phyloP scores from a whole-genome alignment of 1,140 invertebrate genomes.

The roundworm (Caenorhabditis elegans) region WBcel235 BX284605.5:2360001-2360500 shows the following conservation, averaged over 20 bases:
- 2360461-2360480: not conserved
- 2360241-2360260: constrained; percentile 35
- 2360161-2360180: constrained; percentile 22
- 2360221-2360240: constrained; percentile 42
- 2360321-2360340: constrained; percentile 36
- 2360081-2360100: constrained; percentile 36
- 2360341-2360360: constrained; percentile 43
- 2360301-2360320: constrained; percentile 26
- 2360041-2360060: constrained; percentile 36
- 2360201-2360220: constrained; percentile 40
- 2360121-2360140: constrained; percentile 34
- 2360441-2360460: not conserved
- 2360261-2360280: not conserved
- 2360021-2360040: not conserved
- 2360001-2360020: constrained; percentile 37
- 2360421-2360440: constrained; percentile 34
- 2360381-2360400: not conserved
- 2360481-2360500: not conserved
- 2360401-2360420: not conserved
- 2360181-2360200: constrained; percentile 38
- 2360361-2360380: constrained; percentile 13
- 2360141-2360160: constrained; percentile 39
- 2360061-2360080: constrained; percentile 31
- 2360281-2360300: constrained; percentile 40
- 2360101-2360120: not conserved